These are phyloP conservation scores for Gracilinanus agilis DNA, from an alignment of 2,113 vertebrate species.

Conservation along the genomic window DNA sequence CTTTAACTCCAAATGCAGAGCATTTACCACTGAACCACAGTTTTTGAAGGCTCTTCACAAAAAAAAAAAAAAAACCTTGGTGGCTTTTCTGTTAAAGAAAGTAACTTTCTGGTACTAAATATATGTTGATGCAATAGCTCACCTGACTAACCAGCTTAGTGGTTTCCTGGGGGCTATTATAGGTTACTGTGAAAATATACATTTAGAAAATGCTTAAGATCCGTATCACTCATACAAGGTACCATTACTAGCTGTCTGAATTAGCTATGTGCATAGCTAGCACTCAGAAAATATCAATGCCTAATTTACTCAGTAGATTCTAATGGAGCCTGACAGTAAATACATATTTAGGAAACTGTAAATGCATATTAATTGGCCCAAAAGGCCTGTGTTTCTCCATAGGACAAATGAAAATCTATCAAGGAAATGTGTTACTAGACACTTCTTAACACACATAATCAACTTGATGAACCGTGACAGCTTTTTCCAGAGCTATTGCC, in stretches of 20 bases:
- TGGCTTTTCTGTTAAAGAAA: constrained; percentile 26
- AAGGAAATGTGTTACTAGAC: constrained; percentile 48
- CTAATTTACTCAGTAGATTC: constrained; percentile 42
- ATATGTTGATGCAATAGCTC: constrained; percentile 25
- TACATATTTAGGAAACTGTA: constrained; percentile 36
- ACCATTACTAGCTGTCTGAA: constrained; percentile 33
- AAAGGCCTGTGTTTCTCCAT: neutral
- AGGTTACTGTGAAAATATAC: constrained; percentile 31
- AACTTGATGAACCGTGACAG: constrained; percentile 2
- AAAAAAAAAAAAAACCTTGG: neutral
- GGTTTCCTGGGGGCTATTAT: neutral
- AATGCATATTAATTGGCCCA: constrained; percentile 47
- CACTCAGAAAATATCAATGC: constrained; percentile 41
- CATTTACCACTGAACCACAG: neutral
- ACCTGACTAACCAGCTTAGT: constrained; percentile 7
- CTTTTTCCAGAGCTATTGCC: constrained; percentile 30
- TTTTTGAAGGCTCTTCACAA: neutral
- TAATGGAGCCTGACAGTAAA: constrained; percentile 32
- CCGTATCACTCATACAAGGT: constrained; percentile 36
- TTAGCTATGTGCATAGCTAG: neutral
- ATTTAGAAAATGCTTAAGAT: constrained; percentile 47
- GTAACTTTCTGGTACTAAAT: constrained; percentile 10
- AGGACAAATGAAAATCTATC: constrained; percentile 43
- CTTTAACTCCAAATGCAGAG: neutral
- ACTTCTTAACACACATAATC: constrained; percentile 49